Evolutionary conservation across 1,140 invertebrate species (phyloP), one percentile per base, ranked within the genome.

Genomic region (Microplitis mediator): DNA sequence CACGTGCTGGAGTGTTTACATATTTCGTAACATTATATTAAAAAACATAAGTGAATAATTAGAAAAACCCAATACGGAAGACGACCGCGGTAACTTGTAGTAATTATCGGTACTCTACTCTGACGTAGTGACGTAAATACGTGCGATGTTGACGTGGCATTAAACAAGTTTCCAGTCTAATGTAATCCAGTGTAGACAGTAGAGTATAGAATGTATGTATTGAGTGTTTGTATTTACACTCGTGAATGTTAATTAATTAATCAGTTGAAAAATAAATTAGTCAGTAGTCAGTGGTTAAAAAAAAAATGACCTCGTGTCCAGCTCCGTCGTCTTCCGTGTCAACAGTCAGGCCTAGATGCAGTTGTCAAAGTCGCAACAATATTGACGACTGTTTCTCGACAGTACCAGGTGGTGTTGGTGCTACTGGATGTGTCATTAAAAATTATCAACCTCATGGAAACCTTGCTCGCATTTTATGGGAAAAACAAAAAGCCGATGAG

Each of bases 401-500:
- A 36, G 68, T 66, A 54, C 8, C 51, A 23, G 64, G 35, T 56
- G 64, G 72, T 4, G 70, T 74, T 65, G 60, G 73, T 45, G 62
- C 65, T 23, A 73, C 72, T 14, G 72, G 56, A 34, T 63, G 58
- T 69, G 74, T 72, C 61, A 32, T 81, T 3, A 77, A 81, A 68
- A 76, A 73, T 76, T 83, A 87, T 73, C 79, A 88, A 72, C 91
- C 91, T 56, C 86, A 91, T 77, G 91, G 91, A 75, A 90, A 90
- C 71, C 82, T 93, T 36, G 91, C 92, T 34, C 85, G 92, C 75
- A 87, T 91, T 39, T 83, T 93, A 4, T 93, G 92, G 85, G 89
- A 92, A 75, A 92, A 92, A 81, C 91, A 92, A 75, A 81, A 87
- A 65, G 90, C 90, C 75, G 92, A 93, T 81, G 88, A 91, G 77